Conservation (phyloP, 2,797 vertebrate species). For the Okamejei kenojei region DNA sequence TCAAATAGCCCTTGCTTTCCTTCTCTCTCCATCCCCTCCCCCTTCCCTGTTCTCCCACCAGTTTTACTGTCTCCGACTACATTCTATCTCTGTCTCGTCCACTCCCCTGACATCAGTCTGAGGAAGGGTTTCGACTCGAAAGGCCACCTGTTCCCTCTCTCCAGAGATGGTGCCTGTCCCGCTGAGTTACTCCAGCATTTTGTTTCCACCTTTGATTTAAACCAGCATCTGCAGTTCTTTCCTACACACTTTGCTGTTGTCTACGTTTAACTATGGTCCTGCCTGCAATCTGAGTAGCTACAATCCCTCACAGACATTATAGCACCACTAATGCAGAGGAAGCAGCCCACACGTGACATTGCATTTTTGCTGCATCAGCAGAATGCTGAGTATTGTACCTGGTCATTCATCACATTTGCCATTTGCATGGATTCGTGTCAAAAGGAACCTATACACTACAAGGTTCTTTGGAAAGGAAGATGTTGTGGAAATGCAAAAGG, state of each 20-base stretch:
- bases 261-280: background rate
- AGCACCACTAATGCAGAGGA: background rate
- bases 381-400: background rate
- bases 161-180: too few species aligned
- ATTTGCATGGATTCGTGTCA: background rate
- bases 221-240: too few species aligned
- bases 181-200: too few species aligned
- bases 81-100: too few species aligned
- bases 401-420: background rate
- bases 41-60: too few species aligned
- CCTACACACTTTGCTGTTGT: background rate
- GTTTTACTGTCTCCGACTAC: too few species aligned
- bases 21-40: too few species aligned
- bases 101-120: too few species aligned
- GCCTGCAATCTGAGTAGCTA: background rate
- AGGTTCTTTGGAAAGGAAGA: background rate
- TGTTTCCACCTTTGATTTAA: too few species aligned
- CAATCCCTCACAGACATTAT: background rate
- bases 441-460: background rate
- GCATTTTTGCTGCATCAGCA: background rate
- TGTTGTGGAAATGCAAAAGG: background rate
- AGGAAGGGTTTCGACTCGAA: too few species aligned
- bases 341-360: background rate
- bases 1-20: too few species aligned
- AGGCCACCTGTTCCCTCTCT: too few species aligned